These are phyloP conservation scores for Graphium colonna DNA, from an alignment of 2,888 invertebrate genomes.

Conservation along the genomic window DNA sequence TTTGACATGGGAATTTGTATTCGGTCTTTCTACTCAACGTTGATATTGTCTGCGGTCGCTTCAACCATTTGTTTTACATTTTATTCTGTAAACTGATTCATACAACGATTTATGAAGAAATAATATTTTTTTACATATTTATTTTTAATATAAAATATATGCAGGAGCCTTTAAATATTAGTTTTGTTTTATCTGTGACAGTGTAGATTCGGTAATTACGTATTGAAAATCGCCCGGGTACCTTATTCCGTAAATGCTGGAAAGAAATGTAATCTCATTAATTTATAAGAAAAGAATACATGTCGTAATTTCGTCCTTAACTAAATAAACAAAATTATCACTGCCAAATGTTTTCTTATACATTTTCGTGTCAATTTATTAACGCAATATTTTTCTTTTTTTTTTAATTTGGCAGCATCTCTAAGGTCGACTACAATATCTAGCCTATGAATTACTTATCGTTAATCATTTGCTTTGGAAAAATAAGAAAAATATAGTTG, in stretches of 20 bases:
- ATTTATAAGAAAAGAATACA: conserved; percentile 27
- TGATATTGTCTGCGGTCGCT: too few relatives aligned
- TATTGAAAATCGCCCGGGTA: conserved; percentile 30
- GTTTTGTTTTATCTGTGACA: conserved; percentile 35
- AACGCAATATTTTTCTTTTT: conserved; percentile 42
- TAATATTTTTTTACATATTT: too few relatives aligned
- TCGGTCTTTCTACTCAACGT: too few relatives aligned
- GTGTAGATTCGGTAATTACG: conserved; percentile 30
- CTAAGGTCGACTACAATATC: conserved; percentile 60
- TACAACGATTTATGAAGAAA: too few relatives aligned
- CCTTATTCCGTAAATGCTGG: conserved; percentile 61
- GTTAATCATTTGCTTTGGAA: conserved; percentile 73
- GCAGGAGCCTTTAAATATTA: too few relatives aligned
- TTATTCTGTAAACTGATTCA: too few relatives aligned
- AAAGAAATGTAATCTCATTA: conserved; percentile 62
- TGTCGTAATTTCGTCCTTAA: conserved; percentile 31
- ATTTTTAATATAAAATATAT: too few relatives aligned
- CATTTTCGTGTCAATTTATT: conserved; percentile 40
- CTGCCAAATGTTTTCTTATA: conserved; percentile 48
- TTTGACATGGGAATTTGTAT: too few relatives aligned
- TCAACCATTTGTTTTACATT: neutral
- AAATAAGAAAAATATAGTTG: conserved; percentile 55
- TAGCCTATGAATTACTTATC: conserved; percentile 56
- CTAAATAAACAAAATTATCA: conserved; percentile 38
- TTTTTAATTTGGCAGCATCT: conserved; percentile 63